phyloP scores from a whole-genome alignment of 2,888 invertebrate species.

The Zaprionus lineosus region DNA sequence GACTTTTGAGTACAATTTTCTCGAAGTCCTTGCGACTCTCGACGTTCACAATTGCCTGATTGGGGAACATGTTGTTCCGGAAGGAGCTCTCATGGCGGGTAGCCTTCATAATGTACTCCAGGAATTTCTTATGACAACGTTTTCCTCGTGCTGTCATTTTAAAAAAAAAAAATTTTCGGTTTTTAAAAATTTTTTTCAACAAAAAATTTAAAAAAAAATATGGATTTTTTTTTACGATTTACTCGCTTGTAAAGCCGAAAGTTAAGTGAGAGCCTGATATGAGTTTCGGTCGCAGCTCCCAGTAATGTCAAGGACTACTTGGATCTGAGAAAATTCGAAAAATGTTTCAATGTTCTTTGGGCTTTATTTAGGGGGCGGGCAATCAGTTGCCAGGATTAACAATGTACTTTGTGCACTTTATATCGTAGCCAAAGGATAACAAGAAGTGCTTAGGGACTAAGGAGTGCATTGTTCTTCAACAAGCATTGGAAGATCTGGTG shows the following conservation, averaged over 20 bases:
- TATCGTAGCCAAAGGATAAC: no score
- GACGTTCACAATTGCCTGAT: constrained; percentile 88
- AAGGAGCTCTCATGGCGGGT: no score
- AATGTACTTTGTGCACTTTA: neutral
- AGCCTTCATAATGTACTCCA: no score
- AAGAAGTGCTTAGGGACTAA: no score
- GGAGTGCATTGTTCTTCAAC: constrained; percentile 31
- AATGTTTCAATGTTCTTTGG: neutral
- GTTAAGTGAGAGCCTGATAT: no score
- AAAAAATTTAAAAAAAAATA: neutral
- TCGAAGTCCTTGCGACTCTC: constrained; percentile 95
- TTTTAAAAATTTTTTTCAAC: neutral
- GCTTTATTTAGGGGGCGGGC: constrained; percentile 12
- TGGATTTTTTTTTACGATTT: neutral
- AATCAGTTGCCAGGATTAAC: neutral
- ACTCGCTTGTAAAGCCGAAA: neutral
- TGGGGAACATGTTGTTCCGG: no score
- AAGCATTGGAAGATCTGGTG: constrained; percentile 56
- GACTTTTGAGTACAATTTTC: constrained; percentile 92
- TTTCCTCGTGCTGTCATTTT: no score
- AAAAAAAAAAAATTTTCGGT: no score
- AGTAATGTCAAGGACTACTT: no score
- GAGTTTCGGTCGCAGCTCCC: no score
- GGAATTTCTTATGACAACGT: no score
- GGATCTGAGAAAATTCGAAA: neutral